Percentiles rank a stretch among this genome's conserved stretches.
Conservation (phyloP, 2,888 invertebrate species). For the Macrosiphum euphorbiae region DNA sequence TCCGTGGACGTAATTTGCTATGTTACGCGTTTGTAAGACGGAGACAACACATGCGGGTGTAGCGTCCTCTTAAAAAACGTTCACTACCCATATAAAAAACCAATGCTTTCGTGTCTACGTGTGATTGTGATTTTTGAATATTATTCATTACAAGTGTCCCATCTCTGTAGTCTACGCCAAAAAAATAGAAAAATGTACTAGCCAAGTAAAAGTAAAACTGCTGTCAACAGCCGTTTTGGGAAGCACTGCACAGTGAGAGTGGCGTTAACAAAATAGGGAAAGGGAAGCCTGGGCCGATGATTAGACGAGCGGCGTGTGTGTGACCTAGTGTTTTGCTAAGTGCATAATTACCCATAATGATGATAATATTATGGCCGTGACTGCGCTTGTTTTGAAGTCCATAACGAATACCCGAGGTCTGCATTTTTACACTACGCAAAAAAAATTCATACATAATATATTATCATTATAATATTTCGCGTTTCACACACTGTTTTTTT, state of each 20-base stretch:
- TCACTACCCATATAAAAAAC: neutral
- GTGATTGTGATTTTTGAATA: neutral
- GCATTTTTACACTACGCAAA: neutral
- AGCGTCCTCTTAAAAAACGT: neutral
- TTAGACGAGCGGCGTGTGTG: neutral
- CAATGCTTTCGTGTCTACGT: neutral
- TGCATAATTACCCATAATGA: slow-evolving; percentile 45
- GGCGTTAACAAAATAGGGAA: neutral
- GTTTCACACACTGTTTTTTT: neutral
- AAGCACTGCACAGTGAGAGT: slow-evolving; percentile 28
- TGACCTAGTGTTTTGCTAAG: slow-evolving; percentile 51
- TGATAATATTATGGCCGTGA: slow-evolving; percentile 42
- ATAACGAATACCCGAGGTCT: slow-evolving; percentile 6
- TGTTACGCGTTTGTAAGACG: too few species aligned
- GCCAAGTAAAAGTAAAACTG: neutral
- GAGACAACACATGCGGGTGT: too few species aligned
- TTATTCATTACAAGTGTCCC: neutral
- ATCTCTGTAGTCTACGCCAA: neutral
- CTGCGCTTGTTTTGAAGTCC: neutral
- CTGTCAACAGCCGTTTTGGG: neutral
- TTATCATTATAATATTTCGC: neutral
- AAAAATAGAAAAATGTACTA: neutral
- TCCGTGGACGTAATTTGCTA: too few species aligned
- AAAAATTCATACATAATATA: neutral
- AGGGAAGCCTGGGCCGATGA: neutral